phyloP scores from a whole-genome alignment of 2,888 invertebrate species.

The Ceratothoa steindachneri region DNA sequence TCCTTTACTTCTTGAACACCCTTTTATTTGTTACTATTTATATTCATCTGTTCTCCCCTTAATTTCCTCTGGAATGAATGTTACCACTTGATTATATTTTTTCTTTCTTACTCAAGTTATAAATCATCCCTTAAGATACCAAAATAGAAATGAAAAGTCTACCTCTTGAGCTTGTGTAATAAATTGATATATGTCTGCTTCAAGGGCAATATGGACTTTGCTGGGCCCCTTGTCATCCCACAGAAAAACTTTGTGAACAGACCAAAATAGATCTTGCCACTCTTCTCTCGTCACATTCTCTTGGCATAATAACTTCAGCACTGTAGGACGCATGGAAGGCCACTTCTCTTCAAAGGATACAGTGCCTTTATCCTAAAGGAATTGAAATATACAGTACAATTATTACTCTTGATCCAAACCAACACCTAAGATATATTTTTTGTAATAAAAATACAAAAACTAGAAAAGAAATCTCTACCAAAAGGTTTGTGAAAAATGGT shows the following conservation, averaged over 20 bases:
- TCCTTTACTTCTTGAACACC: too few species aligned
- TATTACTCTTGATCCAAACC: too few species aligned
- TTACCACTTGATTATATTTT: too few species aligned
- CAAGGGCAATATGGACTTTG: slow-evolving; percentile 81
- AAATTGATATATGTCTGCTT: slow-evolving; percentile 54
- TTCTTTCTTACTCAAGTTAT: too few species aligned
- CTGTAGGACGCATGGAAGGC: slow-evolving; percentile 90
- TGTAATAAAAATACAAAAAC: not conserved
- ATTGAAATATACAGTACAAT: too few species aligned
- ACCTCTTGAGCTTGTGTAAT: slow-evolving; percentile 45
- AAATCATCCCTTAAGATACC: too few species aligned
- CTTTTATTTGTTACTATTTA: too few species aligned
- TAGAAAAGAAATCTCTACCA: not conserved
- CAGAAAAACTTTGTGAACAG: slow-evolving; percentile 89
- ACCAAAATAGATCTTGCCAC: slow-evolving; percentile 97
- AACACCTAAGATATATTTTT: too few species aligned
- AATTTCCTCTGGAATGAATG: too few species aligned
- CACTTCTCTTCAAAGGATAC: slow-evolving; percentile 72
- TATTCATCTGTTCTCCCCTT: too few species aligned
- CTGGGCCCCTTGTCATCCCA: slow-evolving; percentile 95
- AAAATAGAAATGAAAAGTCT: too few species aligned
- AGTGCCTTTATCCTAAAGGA: slow-evolving; percentile 38
- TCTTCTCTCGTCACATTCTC: slow-evolving; percentile 87
- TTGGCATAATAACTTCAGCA: slow-evolving; percentile 86
- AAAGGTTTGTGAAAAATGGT: too few species aligned